These are phyloP conservation scores for Delphinus delphis DNA, from an alignment of 2,113 vertebrate species.

Conservation along the genomic window DNA sequence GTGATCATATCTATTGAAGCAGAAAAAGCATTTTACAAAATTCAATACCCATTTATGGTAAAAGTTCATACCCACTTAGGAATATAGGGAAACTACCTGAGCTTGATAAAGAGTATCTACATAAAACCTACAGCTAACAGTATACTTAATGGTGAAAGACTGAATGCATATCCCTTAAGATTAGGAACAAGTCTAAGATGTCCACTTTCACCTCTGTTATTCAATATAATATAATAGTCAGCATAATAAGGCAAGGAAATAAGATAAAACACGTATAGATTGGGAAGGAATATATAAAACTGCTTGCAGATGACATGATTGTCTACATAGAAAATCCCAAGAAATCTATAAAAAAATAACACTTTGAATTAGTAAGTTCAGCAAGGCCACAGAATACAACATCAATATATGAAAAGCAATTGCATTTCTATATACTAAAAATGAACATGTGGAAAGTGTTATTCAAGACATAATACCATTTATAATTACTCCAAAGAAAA, in stretches of 20 bases:
- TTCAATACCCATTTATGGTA: not conserved
- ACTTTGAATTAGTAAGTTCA: not conserved
- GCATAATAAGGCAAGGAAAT: not conserved
- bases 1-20: not conserved
- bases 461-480: not conserved
- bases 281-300: not conserved
- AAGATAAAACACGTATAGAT: not conserved
- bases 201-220: not conserved
- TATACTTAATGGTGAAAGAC: not conserved
- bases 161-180: not conserved
- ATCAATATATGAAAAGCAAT: not conserved
- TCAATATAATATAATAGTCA: not conserved
- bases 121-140: not conserved
- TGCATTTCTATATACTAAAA: not conserved
- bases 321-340: not conserved
- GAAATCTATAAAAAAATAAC: not conserved
- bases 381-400: not conserved
- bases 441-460: not conserved
- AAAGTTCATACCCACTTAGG: not conserved
- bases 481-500: not conserved
- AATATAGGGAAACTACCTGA: not conserved
- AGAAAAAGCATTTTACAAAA: not conserved
- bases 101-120: not conserved
- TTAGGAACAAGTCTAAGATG: not conserved
- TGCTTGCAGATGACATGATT: not conserved